Conservation (phyloP, 1,140 invertebrate species). For the Schmidtea mediterranea region DNA sequence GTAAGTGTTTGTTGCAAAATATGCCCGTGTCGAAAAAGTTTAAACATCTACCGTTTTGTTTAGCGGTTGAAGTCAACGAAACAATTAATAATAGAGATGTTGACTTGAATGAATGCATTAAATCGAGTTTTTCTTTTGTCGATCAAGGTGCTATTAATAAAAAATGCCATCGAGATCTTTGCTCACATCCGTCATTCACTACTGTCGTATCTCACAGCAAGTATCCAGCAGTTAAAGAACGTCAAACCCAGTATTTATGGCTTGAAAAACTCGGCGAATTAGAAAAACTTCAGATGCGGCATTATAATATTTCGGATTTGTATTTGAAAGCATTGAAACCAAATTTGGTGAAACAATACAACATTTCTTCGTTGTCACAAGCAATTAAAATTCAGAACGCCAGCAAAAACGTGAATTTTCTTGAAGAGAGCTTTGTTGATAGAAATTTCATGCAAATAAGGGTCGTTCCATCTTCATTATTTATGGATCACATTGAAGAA, state of each 20-base stretch:
- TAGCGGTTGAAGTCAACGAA: too few relatives aligned
- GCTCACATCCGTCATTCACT: background rate
- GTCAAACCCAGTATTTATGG: background rate
- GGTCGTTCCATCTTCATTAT: constrained; percentile 1
- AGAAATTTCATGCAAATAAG: constrained; percentile 2
- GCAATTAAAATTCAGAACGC: background rate
- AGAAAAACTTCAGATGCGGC: background rate
- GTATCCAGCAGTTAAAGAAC: constrained; percentile 2
- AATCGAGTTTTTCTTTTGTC: too few relatives aligned
- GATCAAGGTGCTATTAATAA: too few relatives aligned
- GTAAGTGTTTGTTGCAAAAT: too few relatives aligned
- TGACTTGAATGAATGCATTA: too few relatives aligned
- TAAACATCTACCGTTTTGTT: too few relatives aligned
- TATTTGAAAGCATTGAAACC: background rate
- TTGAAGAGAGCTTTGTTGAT: constrained; percentile 3
- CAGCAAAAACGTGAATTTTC: background rate
- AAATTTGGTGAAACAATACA: too few relatives aligned
- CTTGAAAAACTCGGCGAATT: background rate
- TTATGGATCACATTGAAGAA: constrained; percentile 5
- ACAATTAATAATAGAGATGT: too few relatives aligned
- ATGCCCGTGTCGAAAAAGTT: too few relatives aligned
- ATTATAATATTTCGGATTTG: constrained; percentile 1
- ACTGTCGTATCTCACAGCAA: constrained; percentile 1
- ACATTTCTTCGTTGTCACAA: too few relatives aligned
- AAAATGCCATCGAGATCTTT: background rate